phyloP scores from a whole-genome alignment of 2,113 vertebrate genomes.

The Stictonetta naevosa region DNA sequence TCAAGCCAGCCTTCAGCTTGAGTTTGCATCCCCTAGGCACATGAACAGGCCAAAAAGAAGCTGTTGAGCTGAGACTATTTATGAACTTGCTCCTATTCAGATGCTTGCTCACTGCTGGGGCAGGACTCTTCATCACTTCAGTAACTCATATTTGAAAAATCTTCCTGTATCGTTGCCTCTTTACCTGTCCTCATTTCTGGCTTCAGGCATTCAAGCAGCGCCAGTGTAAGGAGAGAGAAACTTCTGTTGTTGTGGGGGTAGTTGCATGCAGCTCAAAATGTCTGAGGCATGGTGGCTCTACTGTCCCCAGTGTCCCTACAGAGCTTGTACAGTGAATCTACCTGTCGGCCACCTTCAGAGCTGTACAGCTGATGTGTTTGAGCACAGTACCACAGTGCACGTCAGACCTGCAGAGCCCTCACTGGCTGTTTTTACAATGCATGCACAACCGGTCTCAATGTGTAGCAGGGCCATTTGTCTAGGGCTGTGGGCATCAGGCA shows the following conservation, averaged over 20 bases:
- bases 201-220: not conserved
- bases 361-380: not conserved
- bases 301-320: not conserved
- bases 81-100: not conserved
- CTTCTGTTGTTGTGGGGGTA: not conserved
- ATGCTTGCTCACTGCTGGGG: not conserved
- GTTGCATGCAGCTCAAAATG: not conserved
- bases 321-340: not conserved
- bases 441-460: not conserved
- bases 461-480: not conserved
- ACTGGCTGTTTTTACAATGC: not conserved
- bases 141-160: not conserved
- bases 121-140: not conserved
- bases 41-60: not conserved
- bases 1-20: not conserved
- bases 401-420: not conserved
- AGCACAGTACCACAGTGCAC: fast-evolving
- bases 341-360: not conserved
- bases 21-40: not conserved
- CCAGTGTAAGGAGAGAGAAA: not conserved
- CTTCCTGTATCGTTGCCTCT: not conserved
- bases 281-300: not conserved
- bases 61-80: not conserved
- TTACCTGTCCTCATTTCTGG: not conserved
- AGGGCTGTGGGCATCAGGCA: not conserved